Evolutionary conservation across 2,888 invertebrate genomes (phyloP).

Genomic region (Aelia acuminata): DNA sequence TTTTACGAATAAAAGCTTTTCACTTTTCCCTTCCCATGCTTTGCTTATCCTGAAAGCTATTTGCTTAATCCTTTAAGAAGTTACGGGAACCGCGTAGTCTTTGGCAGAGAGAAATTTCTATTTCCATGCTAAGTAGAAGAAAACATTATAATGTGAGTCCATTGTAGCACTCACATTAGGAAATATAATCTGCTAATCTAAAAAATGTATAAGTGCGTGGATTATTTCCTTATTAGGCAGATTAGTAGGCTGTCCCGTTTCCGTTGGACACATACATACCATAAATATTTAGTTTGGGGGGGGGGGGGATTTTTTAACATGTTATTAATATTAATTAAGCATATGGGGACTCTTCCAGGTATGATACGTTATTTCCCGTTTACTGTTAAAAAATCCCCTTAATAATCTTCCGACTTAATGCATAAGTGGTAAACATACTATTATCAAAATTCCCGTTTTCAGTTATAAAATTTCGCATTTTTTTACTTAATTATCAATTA

Average conservation of each 20-base stretch:
- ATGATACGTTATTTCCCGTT: neutral
- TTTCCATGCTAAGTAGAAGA: neutral
- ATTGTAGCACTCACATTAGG: neutral
- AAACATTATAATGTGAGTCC: neutral
- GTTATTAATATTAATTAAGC: neutral
- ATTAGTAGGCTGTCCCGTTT: neutral
- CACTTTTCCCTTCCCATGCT: conserved; percentile 15
- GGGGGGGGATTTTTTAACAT: neutral
- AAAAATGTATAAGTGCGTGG: neutral
- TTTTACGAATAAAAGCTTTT: conserved; percentile 31
- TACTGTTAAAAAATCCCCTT: neutral
- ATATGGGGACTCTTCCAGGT: neutral
- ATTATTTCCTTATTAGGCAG: neutral
- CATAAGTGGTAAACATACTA: neutral
- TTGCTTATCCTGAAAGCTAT: conserved; percentile 25
- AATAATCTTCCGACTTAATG: neutral
- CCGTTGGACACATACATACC: neutral
- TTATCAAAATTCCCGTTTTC: neutral
- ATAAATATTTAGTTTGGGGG: neutral
- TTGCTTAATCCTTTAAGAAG: conserved; percentile 31
- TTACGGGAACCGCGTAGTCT: neutral
- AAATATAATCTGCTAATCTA: neutral
- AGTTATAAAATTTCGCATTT: neutral
- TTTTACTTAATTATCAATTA: too few species aligned
- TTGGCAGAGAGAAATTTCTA: conserved; percentile 5